Percentiles rank a stretch among this genome's conserved stretches.
Evolutionary conservation across 1,140 invertebrate genomes (phyloP).

Genomic region (Myzus persicae): DNA sequence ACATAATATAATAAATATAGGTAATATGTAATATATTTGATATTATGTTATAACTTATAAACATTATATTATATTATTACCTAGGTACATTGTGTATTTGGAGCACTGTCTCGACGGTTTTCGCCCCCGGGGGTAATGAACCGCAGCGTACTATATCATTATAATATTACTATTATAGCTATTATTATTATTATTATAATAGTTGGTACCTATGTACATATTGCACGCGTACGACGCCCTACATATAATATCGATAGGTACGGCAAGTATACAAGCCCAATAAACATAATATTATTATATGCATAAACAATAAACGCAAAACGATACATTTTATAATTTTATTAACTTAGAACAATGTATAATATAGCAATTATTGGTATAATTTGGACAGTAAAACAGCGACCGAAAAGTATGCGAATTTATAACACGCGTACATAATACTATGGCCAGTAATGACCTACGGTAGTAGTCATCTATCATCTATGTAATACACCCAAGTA

Average conservation of each 20-base stretch:
- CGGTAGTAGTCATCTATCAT: too few relatives aligned
- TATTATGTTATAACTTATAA: neutral
- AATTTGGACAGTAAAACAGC: too few relatives aligned
- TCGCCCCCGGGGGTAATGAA: neutral
- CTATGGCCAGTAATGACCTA: too few relatives aligned
- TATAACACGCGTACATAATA: too few relatives aligned
- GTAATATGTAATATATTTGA: neutral
- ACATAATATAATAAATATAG: neutral
- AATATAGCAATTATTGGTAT: too few relatives aligned
- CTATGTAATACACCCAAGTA: neutral
- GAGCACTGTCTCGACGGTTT: neutral
- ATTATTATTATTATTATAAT: neutral
- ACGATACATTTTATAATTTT: neutral
- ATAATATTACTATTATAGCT: neutral
- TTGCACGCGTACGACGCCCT: neutral
- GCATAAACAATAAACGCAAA: neutral
- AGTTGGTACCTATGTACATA: neutral
- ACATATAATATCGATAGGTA: neutral
- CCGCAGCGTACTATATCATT: neutral
- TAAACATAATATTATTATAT: neutral
- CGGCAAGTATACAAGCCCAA: neutral
- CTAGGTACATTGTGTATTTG: neutral
- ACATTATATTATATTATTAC: too few relatives aligned
- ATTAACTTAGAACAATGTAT: neutral
- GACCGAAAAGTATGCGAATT: too few relatives aligned